Percentiles rank a stretch among this genome's conserved stretches.
These are phyloP conservation scores for Mormyrus hasselquistii DNA, from an alignment of 2,797 vertebrate genomes.

Conservation along the genomic window DNA sequence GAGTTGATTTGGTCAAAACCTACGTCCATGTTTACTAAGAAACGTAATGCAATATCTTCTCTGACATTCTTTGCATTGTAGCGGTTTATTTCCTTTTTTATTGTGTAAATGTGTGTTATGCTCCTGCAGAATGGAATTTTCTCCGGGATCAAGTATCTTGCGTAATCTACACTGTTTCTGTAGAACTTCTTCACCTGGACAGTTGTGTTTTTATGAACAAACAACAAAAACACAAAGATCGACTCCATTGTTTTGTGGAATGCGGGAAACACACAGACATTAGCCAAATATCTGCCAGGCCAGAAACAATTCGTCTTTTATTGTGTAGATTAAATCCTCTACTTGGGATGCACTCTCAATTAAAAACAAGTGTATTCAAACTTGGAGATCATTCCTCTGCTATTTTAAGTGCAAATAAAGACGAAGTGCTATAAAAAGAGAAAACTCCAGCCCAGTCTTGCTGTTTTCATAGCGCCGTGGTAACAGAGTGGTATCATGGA, in stretches of 20 bases:
- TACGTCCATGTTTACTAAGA: neutral
- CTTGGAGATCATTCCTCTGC: neutral
- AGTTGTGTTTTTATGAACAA: neutral
- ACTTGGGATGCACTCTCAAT: constrained; percentile 28
- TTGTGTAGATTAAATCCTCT: constrained; percentile 33
- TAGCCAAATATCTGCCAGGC: neutral
- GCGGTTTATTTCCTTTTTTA: neutral
- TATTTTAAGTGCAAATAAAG: constrained; percentile 14
- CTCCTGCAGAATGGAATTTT: neutral
- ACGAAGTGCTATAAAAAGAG: neutral
- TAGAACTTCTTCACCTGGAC: neutral
- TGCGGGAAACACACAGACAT: neutral
- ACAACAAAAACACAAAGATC: neutral
- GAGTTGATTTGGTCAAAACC: neutral
- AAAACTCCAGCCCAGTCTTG: neutral
- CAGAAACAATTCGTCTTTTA: constrained; percentile 27
- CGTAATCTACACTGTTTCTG: neutral
- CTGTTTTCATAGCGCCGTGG: neutral
- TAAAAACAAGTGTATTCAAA: constrained; percentile 20
- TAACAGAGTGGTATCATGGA: neutral
- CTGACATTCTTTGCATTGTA: neutral
- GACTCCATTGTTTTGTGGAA: neutral
- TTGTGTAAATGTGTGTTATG: neutral
- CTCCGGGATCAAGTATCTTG: neutral
- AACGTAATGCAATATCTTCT: neutral